phyloP scores from a whole-genome alignment of 2,797 vertebrate species.

The Chromis chromis region DNA sequence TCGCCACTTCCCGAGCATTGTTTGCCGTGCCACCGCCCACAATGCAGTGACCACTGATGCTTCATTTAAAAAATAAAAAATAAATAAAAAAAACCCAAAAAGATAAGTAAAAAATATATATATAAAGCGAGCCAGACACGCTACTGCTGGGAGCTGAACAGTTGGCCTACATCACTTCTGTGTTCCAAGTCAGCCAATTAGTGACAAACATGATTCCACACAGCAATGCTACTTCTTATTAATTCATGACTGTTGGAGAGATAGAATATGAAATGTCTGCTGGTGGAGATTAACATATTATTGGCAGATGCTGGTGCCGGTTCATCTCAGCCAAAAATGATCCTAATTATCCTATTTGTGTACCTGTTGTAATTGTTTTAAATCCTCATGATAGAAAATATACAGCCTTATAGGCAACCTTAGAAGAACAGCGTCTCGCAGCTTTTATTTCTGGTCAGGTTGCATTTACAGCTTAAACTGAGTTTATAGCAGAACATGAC shows the following conservation, averaged over 20 bases:
- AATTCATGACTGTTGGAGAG: constrained; percentile 51
- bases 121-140: constrained; percentile 24
- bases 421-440: not conserved
- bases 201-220: constrained; percentile 56
- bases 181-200: constrained; percentile 69
- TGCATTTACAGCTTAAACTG: constrained; percentile 4
- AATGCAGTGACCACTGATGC: constrained; percentile 21
- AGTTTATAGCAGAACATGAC: constrained; percentile 21
- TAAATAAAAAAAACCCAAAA: not conserved
- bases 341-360: constrained; percentile 11
- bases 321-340: constrained; percentile 7
- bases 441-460: not conserved
- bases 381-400: not conserved
- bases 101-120: not conserved
- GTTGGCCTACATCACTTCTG: constrained; percentile 53
- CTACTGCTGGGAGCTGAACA: constrained; percentile 49
- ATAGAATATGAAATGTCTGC: constrained; percentile 31
- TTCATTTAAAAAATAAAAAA: constrained; percentile 13
- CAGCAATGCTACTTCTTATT: constrained; percentile 42
- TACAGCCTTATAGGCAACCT: not conserved
- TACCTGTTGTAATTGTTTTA: constrained; percentile 38
- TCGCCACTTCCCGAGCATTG: constrained; percentile 21
- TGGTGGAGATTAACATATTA: constrained; percentile 38
- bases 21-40: constrained; percentile 43
- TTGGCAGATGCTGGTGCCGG: constrained; percentile 33